Base-by-base conservation (phyloP, 2,113 vertebrate genomes). In the Zingel zingel region DNA sequence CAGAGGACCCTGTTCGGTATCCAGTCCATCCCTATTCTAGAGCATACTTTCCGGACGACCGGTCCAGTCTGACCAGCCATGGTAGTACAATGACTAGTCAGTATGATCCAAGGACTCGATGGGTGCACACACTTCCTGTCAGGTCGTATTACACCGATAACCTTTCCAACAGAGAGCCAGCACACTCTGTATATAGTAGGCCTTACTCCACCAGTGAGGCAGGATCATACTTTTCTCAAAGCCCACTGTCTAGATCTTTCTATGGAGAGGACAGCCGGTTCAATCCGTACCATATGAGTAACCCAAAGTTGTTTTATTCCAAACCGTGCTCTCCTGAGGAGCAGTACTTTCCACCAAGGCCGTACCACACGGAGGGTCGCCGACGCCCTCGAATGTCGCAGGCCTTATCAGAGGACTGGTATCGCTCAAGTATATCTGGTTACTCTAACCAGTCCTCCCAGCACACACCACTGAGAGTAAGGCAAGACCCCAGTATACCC, bases 361-460 rank as follows among this genome's bases (percentile, higher is more conserved):
- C 94, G 0, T 96, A 94, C 77, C 86, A 95, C 21, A 95, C 94
- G 2, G 95, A 96, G 66, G 92, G 93, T 16, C 93, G 93, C 11
- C 93, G 94, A 2, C 95, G 93, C 0, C 95, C 96, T 65, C 94
- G 91, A 48, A 94, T 94, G 54, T 14, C 96, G 0, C 96, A 96
- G 79, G 91, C 95, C 13, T 96, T 96, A 86, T 95, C 96, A 3
- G 77, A 96, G 0, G 97, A 97, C 83, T 97, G 96, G 96, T 96
- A 97, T 91, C 92, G 94, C 47, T 96, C 96, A 0, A 96, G 96
- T 86, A 94, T 95, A 79, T 94, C 94, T 61, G 85, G 92, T 68
- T 57, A 84, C 91, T 16, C 94, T 83, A 92, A 94, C 93, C 97
- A 96, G 82, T 96, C 95, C 73, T 96, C 75, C 0, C 95, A 95